Base-by-base conservation (phyloP, 2,888 invertebrate species). In the Dolomedes plantarius region DNA sequence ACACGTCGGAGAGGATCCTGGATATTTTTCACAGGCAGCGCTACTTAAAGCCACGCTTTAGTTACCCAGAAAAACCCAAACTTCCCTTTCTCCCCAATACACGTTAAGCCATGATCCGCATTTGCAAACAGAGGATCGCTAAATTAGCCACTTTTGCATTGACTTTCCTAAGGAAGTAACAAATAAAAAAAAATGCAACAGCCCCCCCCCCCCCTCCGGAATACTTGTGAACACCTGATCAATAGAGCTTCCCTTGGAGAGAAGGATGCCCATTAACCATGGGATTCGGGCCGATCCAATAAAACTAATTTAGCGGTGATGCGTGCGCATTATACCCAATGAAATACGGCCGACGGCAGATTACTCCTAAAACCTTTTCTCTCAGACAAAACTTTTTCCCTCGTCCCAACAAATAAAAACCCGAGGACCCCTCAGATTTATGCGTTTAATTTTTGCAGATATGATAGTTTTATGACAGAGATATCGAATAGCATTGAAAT, bases 401-500 rank as follows among this genome's bases (percentile, higher is more conserved):
- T 13, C 41, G n/a, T 29, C n/a, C 13, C n/a, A 28, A 39, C 67
- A 56, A 82, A 71, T 68, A 74, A 82, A 82, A 56, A 82, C 69
- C 23, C 19, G 41, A 68, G 67, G 32, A 23, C 2, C 19, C 46
- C 72, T 36, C 65, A 73, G 83, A 85, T 85, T 85, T 85, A 85
- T 85, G 83, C 83, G 83, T 85, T 85, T 85, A 85, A 85, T 85
- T 85, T 85, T 85, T 85, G 83, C 68, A 72, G 83, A 76, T 85
- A 85, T 85, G 77, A 85, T 85, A 85, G 83, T 85, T 85, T 85
- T 85, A 85, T 85, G 83, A 77, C 56, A 72, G 74, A 74, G 81
- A 80, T 65, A 56, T 56, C 56, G 56, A 23, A 56, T 56, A 56
- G 3, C 56, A 56, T 56, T 56, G 56, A 56, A 56, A 56, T 56